A percentile compares a stretch with the other conserved stretches of the same genome.
These are phyloP conservation scores for Zeus faber DNA, from an alignment of 2,113 vertebrate genomes.

Conservation along the genomic window DNA sequence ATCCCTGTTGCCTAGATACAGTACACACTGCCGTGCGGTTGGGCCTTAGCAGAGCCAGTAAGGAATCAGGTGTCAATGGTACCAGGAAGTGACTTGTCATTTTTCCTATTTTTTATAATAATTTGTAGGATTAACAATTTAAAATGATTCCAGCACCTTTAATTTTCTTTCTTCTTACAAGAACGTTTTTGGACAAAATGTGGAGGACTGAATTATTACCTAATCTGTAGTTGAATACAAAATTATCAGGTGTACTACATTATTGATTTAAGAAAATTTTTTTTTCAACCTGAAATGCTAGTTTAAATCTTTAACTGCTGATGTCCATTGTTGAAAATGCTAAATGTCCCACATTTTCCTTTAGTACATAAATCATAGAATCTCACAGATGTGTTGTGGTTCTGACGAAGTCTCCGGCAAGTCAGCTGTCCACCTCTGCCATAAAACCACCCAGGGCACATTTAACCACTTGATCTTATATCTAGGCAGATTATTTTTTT, in stretches of 20 bases:
- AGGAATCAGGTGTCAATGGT: conserved; percentile 95
- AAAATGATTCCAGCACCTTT: too few species aligned
- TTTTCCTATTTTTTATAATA: neutral
- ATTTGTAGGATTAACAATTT: too few species aligned
- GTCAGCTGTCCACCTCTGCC: conserved; percentile 50
- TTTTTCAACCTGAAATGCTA: too few species aligned
- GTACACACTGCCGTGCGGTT: conserved; percentile 89
- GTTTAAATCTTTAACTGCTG: too few species aligned
- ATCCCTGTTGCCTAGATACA: conserved; percentile 95
- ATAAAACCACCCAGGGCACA: too few species aligned
- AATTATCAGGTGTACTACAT: conserved; percentile 38
- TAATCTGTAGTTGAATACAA: conserved; percentile 26
- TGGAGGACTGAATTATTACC: conserved; percentile 21
- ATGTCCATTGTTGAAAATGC: too few species aligned
- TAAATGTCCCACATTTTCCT: too few species aligned
- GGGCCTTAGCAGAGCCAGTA: conserved; percentile 84
- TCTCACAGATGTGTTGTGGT: conserved; percentile 14
- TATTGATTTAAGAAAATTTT: too few species aligned
- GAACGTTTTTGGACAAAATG: conserved; percentile 14
- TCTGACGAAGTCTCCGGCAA: conserved; percentile 15
- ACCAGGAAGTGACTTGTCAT: conserved; percentile 85
- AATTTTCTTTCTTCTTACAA: too few species aligned
- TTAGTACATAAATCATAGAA: too few species aligned
- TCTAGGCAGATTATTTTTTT: too few species aligned
- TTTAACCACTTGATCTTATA: too few species aligned